Percentiles rank a stretch among this genome's conserved stretches.
Evolutionary conservation across 1,140 invertebrate genomes (phyloP).

Genomic region (Brevipalpus yothersi): DNA sequence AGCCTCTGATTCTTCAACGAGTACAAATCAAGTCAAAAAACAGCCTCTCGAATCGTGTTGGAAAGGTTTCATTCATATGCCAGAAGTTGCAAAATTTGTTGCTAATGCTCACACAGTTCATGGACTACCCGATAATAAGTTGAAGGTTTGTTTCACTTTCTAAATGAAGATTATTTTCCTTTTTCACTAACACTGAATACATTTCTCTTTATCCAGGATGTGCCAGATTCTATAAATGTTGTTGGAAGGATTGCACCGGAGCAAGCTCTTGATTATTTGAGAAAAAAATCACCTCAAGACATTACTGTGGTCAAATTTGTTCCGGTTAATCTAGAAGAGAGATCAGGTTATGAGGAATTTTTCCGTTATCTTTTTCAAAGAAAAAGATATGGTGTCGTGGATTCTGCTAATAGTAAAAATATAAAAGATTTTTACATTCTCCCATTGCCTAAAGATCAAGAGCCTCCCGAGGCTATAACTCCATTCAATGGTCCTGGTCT

Average conservation of each 20-base stretch:
- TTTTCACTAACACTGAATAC: neutral
- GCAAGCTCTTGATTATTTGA: constrained; percentile 79
- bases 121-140: constrained; percentile 14
- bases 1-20: neutral
- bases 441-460: constrained; percentile 46
- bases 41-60: constrained; percentile 30
- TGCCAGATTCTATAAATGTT: constrained; percentile 54
- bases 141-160: constrained; percentile 1
- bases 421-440: constrained; percentile 89
- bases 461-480: constrained; percentile 35
- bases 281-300: constrained; percentile 42
- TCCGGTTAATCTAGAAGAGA: constrained; percentile 52
- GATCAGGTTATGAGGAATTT: constrained; percentile 55
- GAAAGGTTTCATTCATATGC: constrained; percentile 66
- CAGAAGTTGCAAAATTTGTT: constrained; percentile 65
- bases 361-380: constrained; percentile 67
- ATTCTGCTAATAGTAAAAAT: constrained; percentile 31
- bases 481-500: constrained; percentile 46
- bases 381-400: constrained; percentile 38
- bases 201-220: constrained; percentile 23
- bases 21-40: neutral
- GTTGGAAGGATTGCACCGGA: constrained; percentile 70
- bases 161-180: neutral
- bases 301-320: constrained; percentile 56
- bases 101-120: constrained; percentile 50